Evolutionary conservation across 2,113 vertebrate species (phyloP), one percentile per base, ranked within the genome.

Genomic region (Bostrychus sinensis): DNA sequence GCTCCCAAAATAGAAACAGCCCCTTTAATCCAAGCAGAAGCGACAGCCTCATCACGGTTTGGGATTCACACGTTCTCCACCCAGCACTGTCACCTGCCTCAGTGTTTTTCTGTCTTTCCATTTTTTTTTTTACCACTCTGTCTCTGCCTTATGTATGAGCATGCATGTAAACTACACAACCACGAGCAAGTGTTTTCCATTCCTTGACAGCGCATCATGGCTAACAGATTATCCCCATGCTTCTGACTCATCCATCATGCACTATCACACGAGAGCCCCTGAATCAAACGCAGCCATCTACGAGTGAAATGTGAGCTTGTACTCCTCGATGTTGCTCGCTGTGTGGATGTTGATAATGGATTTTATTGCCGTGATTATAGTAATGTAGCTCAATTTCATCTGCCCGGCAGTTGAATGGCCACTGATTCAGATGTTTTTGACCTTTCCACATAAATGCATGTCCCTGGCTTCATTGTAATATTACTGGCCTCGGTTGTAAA

Each of bases 1-100:
- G 59, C 28, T 78, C 70, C 83, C 23, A 75, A 82, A 86, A 85
- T 78, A 86, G 75, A 74, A 85, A 46, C 37, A 28, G 37, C 62
- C 77, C 36, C 17, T 19, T 57, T 81, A 73, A 84, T 83, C 74
- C 42, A 7, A 67, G 64, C 53, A 82, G 71, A 78, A 62, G 63
- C 30, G 39, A 34, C 46, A 59, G 66, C 36, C 75, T 72, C 75
- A 73, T 77, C 48, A 62, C 30, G 57, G 58, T 55, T 72, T 65
- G 9, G 30, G 54, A 67, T 62, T 78, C 66, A 72, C 72, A 72
- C 42, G 22, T 80, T 55, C 48, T 51, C 46, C 61, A 38, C 62
- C 62, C 65, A 48, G 41, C 26, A 14, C 62, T 25, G 39, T 80
- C 70, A 70, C 66, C 62, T 78, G 72, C 53, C 39, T 72, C 42